Conservation (phyloP, 2,113 vertebrate genomes). For the Callospermophilus lateralis region DNA sequence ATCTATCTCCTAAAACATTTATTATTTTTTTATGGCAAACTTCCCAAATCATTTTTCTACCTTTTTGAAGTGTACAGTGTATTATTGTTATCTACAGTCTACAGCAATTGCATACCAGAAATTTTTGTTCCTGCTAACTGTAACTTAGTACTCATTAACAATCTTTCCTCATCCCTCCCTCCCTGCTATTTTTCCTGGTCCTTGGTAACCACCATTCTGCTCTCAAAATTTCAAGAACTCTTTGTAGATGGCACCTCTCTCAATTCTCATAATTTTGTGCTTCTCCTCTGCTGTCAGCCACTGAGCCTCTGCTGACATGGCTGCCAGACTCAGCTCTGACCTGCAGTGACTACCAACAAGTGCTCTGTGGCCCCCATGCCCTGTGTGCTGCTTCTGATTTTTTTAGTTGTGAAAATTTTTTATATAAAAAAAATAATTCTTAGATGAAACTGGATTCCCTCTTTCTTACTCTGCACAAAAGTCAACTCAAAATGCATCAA, state of each 20-base stretch:
- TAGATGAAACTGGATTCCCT: too few relatives aligned
- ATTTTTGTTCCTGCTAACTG: background rate
- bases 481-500: too few relatives aligned
- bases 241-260: constrained; percentile 94
- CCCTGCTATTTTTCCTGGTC: background rate
- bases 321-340: background rate
- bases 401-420: background rate
- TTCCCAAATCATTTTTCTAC: background rate
- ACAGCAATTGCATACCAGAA: background rate
- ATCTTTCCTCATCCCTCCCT: background rate
- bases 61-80: background rate
- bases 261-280: constrained; percentile 92
- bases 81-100: too few relatives aligned
- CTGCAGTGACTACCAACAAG: background rate
- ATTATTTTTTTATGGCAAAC: background rate
- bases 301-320: constrained; percentile 89
- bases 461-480: too few relatives aligned
- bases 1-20: background rate
- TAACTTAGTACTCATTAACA: background rate
- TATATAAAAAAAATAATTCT: too few relatives aligned
- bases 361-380: too few relatives aligned
- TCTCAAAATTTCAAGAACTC: constrained; percentile 91
- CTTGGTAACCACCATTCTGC: too few relatives aligned
- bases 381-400: background rate
- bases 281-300: constrained; percentile 92